These are phyloP conservation scores for Hypothenemus hampei DNA, from an alignment of 1,140 invertebrate genomes.

Conservation along the genomic window DNA sequence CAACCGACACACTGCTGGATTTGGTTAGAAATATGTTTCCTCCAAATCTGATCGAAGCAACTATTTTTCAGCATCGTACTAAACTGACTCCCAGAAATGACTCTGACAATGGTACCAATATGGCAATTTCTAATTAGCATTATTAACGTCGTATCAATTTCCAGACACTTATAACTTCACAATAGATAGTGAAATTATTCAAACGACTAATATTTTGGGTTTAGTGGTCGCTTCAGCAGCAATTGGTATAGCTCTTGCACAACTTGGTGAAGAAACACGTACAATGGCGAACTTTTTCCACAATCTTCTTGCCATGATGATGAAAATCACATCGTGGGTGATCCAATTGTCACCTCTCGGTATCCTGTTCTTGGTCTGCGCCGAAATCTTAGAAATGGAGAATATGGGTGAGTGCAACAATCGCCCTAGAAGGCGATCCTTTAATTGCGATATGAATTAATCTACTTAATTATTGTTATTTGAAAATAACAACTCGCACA, in stretches of 20 bases:
- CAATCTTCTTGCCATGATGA: conserved; percentile 60
- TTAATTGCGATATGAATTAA: too few relatives aligned
- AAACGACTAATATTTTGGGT: conserved; percentile 65
- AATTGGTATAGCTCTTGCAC: conserved; percentile 61
- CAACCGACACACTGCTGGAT: conserved; percentile 80
- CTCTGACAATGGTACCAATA: conserved; percentile 33
- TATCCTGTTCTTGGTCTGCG: conserved; percentile 73
- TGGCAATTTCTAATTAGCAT: too few relatives aligned
- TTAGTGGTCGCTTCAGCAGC: conserved; percentile 64
- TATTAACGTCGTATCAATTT: too few relatives aligned
- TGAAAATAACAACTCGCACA: too few relatives aligned
- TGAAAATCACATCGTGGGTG: conserved; percentile 69
- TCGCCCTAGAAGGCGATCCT: neutral
- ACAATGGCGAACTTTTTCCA: conserved; percentile 61
- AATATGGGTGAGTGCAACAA: conserved; percentile 53
- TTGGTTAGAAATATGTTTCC: conserved; percentile 75
- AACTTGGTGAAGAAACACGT: conserved; percentile 57
- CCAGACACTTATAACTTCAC: conserved; percentile 49
- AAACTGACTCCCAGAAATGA: conserved; percentile 34
- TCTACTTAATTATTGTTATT: too few relatives aligned
- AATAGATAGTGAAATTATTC: conserved; percentile 49
- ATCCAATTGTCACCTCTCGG: conserved; percentile 78
- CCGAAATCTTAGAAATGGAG: conserved; percentile 75
- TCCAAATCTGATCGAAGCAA: conserved; percentile 69
- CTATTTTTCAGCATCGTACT: conserved; percentile 48